These are phyloP conservation scores for Drosophila nigrodunni DNA, from an alignment of 1,140 invertebrate genomes.

Conservation along the genomic window DNA sequence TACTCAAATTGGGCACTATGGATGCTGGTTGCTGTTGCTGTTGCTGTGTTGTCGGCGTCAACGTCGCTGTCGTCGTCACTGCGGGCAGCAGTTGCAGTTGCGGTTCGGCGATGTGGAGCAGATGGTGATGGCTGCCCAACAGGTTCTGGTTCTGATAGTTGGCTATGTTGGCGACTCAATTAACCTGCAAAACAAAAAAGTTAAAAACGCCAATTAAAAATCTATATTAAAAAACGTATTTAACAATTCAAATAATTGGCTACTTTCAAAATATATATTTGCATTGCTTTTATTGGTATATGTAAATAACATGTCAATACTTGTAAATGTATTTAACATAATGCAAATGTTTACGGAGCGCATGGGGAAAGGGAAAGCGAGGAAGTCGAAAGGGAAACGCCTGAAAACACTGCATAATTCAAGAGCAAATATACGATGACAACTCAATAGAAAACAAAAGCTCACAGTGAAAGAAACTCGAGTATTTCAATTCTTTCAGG, in stretches of 20 bases:
- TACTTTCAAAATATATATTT: constrained; percentile 47
- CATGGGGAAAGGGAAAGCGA: not conserved
- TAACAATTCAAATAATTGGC: constrained; percentile 1
- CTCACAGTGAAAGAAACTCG: constrained; percentile 24
- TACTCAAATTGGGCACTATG: not conserved
- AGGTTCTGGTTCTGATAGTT: constrained; percentile 69
- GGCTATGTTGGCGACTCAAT: constrained; percentile 80
- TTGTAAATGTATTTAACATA: constrained; percentile 57
- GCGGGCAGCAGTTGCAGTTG: constrained; percentile 74
- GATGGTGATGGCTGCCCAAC: constrained; percentile 80
- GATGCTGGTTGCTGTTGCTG: constrained; percentile 14
- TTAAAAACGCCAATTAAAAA: not conserved
- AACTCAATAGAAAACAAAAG: constrained; percentile 37
- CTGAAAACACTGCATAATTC: constrained; percentile 64
- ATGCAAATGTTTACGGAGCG: constrained; percentile 65
- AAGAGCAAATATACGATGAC: constrained; percentile 64
- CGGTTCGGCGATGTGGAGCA: constrained; percentile 71
- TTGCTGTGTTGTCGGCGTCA: constrained; percentile 36
- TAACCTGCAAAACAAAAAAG: constrained; percentile 36
- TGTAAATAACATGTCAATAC: constrained; percentile 69
- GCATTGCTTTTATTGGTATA: constrained; percentile 29
- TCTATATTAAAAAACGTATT: not conserved
- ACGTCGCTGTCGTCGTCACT: constrained; percentile 60
- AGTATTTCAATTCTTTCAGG: not conserved
- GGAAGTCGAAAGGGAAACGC: not conserved